Conservation (phyloP, 2,113 vertebrate genomes). For the Periophthalmodon schlosseri region DNA sequence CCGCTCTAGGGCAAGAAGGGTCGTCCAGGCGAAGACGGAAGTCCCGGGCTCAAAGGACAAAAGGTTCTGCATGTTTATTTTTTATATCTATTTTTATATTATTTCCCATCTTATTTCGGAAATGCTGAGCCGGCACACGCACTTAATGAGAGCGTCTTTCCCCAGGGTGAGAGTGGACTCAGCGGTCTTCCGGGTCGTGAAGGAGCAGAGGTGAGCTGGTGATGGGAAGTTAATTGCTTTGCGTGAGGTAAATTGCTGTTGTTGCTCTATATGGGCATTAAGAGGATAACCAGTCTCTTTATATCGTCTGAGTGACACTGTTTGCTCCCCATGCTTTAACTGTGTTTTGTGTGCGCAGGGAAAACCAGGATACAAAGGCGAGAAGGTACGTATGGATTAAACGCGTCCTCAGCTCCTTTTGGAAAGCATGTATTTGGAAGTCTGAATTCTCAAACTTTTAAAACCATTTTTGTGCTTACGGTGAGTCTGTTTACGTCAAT, state of each 20-base stretch:
- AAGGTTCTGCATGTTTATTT: slow-evolving; percentile 74
- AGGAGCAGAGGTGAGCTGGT: slow-evolving; percentile 80
- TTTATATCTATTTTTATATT: neutral
- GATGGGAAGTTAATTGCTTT: slow-evolving; percentile 15
- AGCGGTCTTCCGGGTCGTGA: slow-evolving; percentile 84
- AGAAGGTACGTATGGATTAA: slow-evolving; percentile 78
- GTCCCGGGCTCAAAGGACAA: slow-evolving; percentile 80
- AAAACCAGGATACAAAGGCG: slow-evolving; percentile 88
- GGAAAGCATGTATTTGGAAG: neutral
- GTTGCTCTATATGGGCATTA: slow-evolving; percentile 13
- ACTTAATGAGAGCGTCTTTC: slow-evolving; percentile 1
- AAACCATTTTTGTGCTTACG: neutral
- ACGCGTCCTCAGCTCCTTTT: neutral
- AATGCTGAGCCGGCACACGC: neutral
- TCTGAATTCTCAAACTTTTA: neutral
- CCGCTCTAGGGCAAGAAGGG: slow-evolving; percentile 85
- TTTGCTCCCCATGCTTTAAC: slow-evolving; percentile 24
- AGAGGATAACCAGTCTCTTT: slow-evolving; percentile 6
- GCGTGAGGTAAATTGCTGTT: slow-evolving; percentile 8
- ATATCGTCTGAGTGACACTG: slow-evolving; percentile 7
- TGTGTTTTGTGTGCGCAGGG: slow-evolving; percentile 76
- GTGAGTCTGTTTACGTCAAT: neutral
- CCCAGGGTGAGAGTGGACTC: slow-evolving; percentile 84
- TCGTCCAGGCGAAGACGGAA: slow-evolving; percentile 83
- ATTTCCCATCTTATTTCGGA: neutral